Percentiles rank a stretch among this genome's conserved stretches.
Evolutionary conservation across 1,140 invertebrate species (phyloP).

Genomic region (Luehdorfia chinensis): DNA sequence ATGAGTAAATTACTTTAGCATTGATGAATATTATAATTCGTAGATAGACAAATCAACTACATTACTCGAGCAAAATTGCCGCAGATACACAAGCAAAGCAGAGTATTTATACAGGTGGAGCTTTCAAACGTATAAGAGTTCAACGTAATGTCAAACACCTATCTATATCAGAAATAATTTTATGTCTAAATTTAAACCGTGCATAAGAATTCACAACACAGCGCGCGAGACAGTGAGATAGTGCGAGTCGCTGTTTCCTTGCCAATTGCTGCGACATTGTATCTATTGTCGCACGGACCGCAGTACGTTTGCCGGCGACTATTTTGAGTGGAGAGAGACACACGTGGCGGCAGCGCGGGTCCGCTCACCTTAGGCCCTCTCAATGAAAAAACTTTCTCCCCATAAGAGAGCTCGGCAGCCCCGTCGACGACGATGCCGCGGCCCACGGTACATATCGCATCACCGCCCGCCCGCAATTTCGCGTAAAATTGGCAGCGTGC

Average conservation of each 20-base stretch:
- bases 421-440: constrained; percentile 27
- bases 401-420: constrained; percentile 20
- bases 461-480: constrained; percentile 76
- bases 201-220: constrained; percentile 76
- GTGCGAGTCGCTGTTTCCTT: constrained; percentile 72
- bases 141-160: constrained; percentile 77
- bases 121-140: constrained; percentile 73
- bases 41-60: too few relatives aligned
- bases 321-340: constrained; percentile 58
- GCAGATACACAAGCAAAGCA: constrained; percentile 10
- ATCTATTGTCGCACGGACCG: constrained; percentile 68
- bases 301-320: constrained; percentile 57
- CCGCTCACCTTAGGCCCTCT: constrained; percentile 34
- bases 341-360: constrained; percentile 38
- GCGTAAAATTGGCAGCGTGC: constrained; percentile 74
- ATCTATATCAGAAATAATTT: constrained; percentile 77
- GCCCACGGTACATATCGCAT: constrained; percentile 69
- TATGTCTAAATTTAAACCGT: constrained; percentile 73
- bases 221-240: constrained; percentile 74
- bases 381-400: constrained; percentile 47
- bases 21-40: too few relatives aligned
- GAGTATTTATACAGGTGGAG: constrained; percentile 70
- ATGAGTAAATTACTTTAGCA: too few relatives aligned
- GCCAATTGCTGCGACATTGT: constrained; percentile 74
- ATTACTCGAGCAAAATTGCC: too few relatives aligned